Evolutionary conservation across 2,888 invertebrate genomes (phyloP), one percentile per base, ranked within the genome.

Genomic region (Rhodophaea formosa): DNA sequence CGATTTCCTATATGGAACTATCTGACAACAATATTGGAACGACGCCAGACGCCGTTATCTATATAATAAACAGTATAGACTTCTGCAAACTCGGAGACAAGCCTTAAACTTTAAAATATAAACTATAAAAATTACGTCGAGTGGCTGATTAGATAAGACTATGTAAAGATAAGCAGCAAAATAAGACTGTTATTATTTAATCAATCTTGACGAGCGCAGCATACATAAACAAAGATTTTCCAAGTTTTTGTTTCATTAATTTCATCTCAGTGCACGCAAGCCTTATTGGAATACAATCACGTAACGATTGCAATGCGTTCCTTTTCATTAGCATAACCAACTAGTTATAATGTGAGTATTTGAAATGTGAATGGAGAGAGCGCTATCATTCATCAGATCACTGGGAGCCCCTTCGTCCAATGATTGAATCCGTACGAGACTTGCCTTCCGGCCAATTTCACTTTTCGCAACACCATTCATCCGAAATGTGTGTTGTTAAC

Each of bases 381-480:
- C 55, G 64, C 63, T 61, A 35, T 62, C 68, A 71, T 77, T 72
- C 70, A 75, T 62, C 53, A 59, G 53, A 60, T 57, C 55, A 59
- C 57, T 57, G 59, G 59, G 64, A 63, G 58, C 51, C 63, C 63
- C 62, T 66, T 65, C 63, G 67, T 57, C 58, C 59, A 64, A 69
- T 66, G 63, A 70, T 71, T 60, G 59, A 59, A 63, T 66, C 56
- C 64, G 62, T 64, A 67, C 66, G 64, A 64, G 51, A 56, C 46
- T 59, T 61, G 59, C 62, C 62, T 68, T 67, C 69, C 68, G 66
- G 59, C 62, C 63, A 75, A 75, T 79, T 79, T 79, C 75, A 74
- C 79, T 79, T 78, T 76, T 76, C 66, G 70, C 70, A 69, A 70
- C 67, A 23, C 12, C 42, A 43, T 53, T 53, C 53, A 43, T 44